Evolutionary conservation across 1,140 invertebrate genomes (phyloP).

Genomic region (Drosophila pseudoananassae): DNA sequence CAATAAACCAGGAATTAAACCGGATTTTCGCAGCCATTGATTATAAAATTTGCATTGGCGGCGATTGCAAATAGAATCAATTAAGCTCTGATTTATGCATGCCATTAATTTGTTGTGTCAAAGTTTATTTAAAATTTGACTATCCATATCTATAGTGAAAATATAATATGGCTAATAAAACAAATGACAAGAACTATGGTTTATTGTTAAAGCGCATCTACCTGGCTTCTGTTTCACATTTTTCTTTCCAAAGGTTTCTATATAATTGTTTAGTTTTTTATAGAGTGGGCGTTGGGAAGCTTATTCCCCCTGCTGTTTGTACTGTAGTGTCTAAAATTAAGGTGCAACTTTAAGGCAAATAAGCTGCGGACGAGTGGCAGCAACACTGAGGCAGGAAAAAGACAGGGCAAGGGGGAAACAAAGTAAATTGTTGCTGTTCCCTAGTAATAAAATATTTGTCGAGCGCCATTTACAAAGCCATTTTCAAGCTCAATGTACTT

Average conservation of each 20-base stretch:
- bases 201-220: neutral
- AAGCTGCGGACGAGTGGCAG: slow-evolving; percentile 4
- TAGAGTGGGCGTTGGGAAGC: too few relatives aligned
- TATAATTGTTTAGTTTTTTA: too few relatives aligned
- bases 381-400: slow-evolving; percentile 2
- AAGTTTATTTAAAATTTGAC: neutral
- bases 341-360: slow-evolving; percentile 11
- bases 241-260: too few relatives aligned
- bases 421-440: slow-evolving; percentile 72
- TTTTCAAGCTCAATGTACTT: slow-evolving; percentile 82
- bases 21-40: slow-evolving; percentile 17
- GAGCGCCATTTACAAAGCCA: slow-evolving; percentile 82
- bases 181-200: neutral
- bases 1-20: slow-evolving; percentile 26
- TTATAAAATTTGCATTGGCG: slow-evolving; percentile 17
- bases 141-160: neutral
- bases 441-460: slow-evolving; percentile 79
- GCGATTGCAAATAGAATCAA: slow-evolving; percentile 19
- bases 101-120: slow-evolving; percentile 1
- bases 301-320: too few relatives aligned
- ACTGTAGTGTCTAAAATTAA: slow-evolving; percentile 31
- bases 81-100: slow-evolving; percentile 28
- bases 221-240: too few relatives aligned
- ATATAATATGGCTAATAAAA: neutral
- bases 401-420: slow-evolving; percentile 9